Percentiles rank a stretch among this genome's conserved stretches.
These are phyloP conservation scores for Microcebus murinus DNA, from an alignment of 2,113 vertebrate species.

Conservation along the genomic window DNA sequence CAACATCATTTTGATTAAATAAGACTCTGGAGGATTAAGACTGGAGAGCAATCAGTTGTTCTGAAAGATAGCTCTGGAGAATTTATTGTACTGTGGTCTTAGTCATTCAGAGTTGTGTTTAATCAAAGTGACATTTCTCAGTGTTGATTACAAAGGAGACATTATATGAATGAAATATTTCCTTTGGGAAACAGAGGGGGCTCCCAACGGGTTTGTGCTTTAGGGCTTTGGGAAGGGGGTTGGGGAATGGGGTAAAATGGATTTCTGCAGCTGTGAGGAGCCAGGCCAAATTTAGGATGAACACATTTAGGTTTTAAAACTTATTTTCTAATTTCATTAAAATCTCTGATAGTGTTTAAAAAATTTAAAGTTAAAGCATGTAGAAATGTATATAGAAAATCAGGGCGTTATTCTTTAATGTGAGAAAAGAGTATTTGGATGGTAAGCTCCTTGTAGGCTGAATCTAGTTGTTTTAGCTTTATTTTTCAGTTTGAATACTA, in stretches of 20 bases:
- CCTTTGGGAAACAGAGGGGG: constrained; percentile 73
- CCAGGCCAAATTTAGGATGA: constrained; percentile 43
- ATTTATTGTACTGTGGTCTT: constrained; percentile 86
- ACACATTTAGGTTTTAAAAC: not conserved
- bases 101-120: constrained; percentile 85
- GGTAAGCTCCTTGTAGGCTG: not conserved
- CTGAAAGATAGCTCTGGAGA: constrained; percentile 86
- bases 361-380: not conserved
- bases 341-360: not conserved
- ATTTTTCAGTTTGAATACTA: not conserved
- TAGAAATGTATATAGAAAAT: constrained; percentile 3
- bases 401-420: not conserved
- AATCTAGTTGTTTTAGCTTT: not conserved
- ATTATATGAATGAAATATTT: constrained; percentile 82
- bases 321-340: constrained; percentile 60
- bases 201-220: constrained; percentile 68
- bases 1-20: constrained; percentile 89
- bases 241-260: not conserved
- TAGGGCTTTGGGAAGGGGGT: constrained; percentile 60
- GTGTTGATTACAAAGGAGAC: constrained; percentile 88
- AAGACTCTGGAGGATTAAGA: constrained; percentile 86
- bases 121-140: constrained; percentile 90
- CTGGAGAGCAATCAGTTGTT: constrained; percentile 84
- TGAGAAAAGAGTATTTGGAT: not conserved
- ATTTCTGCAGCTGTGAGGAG: constrained; percentile 61